Evolutionary conservation across 2,797 vertebrate genomes (phyloP).

Genomic region (Clarias platycephalus): DNA sequence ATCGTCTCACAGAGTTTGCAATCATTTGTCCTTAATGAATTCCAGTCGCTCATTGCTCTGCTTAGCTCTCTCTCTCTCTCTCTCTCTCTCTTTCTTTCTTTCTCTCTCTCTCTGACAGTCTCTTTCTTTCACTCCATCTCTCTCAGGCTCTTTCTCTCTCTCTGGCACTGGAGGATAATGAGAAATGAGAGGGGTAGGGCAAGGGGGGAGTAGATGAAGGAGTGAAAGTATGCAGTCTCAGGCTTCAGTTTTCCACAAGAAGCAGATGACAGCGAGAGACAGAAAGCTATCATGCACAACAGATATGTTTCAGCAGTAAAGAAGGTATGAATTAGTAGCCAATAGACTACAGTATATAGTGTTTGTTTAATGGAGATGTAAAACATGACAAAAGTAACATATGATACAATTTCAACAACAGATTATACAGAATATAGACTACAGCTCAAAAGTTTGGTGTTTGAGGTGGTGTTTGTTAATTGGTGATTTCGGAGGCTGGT

Average conservation of each 20-base stretch:
- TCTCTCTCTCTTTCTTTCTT: constrained; percentile 61
- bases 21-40: constrained; percentile 84
- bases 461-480: too few relatives aligned
- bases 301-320: constrained; percentile 14
- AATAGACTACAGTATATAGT: not conserved
- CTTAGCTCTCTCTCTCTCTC: constrained; percentile 62
- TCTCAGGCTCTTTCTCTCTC: constrained; percentile 1
- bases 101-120: constrained; percentile 29
- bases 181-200: constrained; percentile 41
- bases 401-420: not conserved
- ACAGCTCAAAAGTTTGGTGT: too few relatives aligned
- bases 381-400: not conserved
- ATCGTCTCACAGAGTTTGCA: constrained; percentile 76
- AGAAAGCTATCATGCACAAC: constrained; percentile 40
- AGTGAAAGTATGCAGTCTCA: constrained; percentile 25
- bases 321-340: not conserved
- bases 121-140: constrained; percentile 30
- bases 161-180: constrained; percentile 56
- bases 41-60: constrained; percentile 72
- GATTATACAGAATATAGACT: not conserved
- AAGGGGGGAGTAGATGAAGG: not conserved
- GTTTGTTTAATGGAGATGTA: not conserved
- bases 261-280: constrained; percentile 47
- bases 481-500: too few relatives aligned
- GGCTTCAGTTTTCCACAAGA: constrained; percentile 21